Conservation (phyloP, 2,113 vertebrate genomes). For the Hippocampus abdominalis region DNA sequence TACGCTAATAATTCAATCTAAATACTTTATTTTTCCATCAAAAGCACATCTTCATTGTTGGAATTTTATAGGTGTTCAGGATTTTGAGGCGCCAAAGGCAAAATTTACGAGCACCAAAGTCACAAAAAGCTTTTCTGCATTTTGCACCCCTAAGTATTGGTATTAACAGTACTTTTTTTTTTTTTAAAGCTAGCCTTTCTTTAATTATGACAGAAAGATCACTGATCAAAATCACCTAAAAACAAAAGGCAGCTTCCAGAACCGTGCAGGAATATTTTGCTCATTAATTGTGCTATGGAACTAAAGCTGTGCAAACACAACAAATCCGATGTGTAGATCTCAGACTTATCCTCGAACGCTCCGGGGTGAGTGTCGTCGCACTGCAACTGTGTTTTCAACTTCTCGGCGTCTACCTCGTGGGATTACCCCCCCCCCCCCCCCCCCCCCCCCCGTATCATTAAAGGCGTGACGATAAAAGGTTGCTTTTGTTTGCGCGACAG, state of each 20-base stretch:
- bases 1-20: too few relatives aligned
- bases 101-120: too few relatives aligned
- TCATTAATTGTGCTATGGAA: not conserved
- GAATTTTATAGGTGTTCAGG: too few relatives aligned
- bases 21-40: too few relatives aligned
- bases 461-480: slow-evolving; percentile 11
- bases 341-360: not conserved
- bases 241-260: not conserved
- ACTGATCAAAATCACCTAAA: not conserved
- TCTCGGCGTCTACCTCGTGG: not conserved
- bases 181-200: too few relatives aligned
- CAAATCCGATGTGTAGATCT: not conserved
- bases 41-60: too few relatives aligned
- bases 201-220: too few relatives aligned
- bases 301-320: not conserved
- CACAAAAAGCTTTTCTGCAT: too few relatives aligned
- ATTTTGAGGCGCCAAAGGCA: too few relatives aligned
- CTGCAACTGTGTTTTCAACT: not conserved
- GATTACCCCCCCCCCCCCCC: not conserved
- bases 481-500: slow-evolving; percentile 19
- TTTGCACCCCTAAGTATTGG: too few relatives aligned
- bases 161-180: too few relatives aligned
- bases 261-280: not conserved
- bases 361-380: not conserved
- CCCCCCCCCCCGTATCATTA: not conserved